A percentile compares a stretch with the other conserved stretches of the same genome.
phyloP scores from a whole-genome alignment of 2,797 vertebrate genomes.

The Distichodus sexfasciatus region DNA sequence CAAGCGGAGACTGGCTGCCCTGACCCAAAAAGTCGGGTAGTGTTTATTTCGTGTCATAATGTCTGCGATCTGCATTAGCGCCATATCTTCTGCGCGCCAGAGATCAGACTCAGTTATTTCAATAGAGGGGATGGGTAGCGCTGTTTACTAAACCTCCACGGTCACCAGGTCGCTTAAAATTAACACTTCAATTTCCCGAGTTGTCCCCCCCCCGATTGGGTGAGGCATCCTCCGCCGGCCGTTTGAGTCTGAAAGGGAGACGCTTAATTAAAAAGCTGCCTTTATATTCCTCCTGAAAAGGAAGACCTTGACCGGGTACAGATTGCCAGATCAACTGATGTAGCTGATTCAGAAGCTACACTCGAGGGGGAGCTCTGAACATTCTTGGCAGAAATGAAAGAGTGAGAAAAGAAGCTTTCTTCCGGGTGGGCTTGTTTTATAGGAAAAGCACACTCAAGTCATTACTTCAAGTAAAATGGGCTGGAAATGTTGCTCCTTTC shows the following conservation, averaged over 20 bases:
- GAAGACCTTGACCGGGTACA: constrained; percentile 1
- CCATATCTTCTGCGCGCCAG: neutral
- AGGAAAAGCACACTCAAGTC: neutral
- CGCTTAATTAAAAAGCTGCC: neutral
- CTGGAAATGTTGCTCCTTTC: too few species aligned
- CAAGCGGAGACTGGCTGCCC: neutral
- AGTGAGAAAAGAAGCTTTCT: neutral
- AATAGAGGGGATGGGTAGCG: neutral
- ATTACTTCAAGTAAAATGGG: too few species aligned
- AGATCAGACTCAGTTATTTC: neutral
- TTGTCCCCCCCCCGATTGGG: neutral
- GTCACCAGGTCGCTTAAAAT: too few species aligned
- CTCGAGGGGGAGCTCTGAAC: neutral
- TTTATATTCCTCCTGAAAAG: neutral
- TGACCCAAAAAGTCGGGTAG: too few species aligned
- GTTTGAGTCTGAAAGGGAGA: neutral
- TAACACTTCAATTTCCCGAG: neutral
- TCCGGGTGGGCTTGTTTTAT: neutral
- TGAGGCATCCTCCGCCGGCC: neutral
- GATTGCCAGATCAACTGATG: neutral
- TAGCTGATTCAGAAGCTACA: neutral
- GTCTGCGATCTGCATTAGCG: neutral
- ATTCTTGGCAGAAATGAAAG: neutral
- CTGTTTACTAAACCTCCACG: neutral
- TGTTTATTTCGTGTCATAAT: neutral